Percentiles rank a stretch among this genome's conserved stretches.
These are phyloP conservation scores for Xenopus petersii DNA, from an alignment of 2,797 vertebrate genomes.

Conservation along the genomic window DNA sequence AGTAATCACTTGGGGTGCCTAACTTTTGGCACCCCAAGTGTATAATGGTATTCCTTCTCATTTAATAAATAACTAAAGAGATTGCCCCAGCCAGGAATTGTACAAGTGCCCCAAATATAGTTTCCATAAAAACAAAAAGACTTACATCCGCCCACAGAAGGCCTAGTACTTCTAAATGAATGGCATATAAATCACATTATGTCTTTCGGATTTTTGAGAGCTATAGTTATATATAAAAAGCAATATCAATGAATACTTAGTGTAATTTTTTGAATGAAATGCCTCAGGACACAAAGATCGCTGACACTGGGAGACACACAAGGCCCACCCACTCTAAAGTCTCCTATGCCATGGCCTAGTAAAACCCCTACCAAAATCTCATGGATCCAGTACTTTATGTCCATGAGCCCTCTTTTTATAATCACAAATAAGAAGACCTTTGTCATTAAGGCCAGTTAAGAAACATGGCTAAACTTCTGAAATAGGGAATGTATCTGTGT, in stretches of 20 bases:
- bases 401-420: background rate
- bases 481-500: slow-evolving; percentile 4
- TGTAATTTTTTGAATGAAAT: background rate
- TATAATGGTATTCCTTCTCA: too few species aligned
- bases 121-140: too few species aligned
- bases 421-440: slow-evolving; percentile 12
- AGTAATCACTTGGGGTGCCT: too few species aligned
- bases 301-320: background rate
- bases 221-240: too few species aligned
- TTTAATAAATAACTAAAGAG: too few species aligned
- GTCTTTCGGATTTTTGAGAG: too few species aligned
- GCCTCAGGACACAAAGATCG: background rate
- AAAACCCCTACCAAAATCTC: slow-evolving; percentile 4
- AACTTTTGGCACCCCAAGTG: too few species aligned
- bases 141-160: too few species aligned
- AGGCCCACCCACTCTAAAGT: background rate
- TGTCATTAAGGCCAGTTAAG: slow-evolving; percentile 7
- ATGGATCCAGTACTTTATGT: background rate
- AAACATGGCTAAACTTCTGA: slow-evolving; percentile 3
- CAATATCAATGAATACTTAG: background rate
- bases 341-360: background rate
- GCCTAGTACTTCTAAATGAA: too few species aligned
- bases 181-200: too few species aligned
- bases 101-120: too few species aligned
- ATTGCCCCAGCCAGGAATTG: too few species aligned